A percentile compares a stretch with the other conserved stretches of the same genome.
phyloP scores from a whole-genome alignment of 2,888 invertebrate genomes.

The Ectemnius lituratus region DNA sequence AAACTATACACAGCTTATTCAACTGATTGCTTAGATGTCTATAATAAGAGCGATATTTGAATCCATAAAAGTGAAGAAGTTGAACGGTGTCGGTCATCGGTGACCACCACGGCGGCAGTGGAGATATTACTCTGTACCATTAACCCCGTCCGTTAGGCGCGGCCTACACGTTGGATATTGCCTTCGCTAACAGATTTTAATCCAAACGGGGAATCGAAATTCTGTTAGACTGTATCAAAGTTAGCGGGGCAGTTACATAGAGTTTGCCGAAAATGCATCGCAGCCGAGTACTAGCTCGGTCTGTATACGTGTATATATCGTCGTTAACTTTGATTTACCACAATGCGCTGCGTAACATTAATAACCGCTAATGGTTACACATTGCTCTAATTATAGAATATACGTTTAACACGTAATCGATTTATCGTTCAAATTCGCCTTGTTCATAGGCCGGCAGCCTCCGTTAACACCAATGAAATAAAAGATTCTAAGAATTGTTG shows the following conservation, averaged over 20 bases:
- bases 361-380: constrained; percentile 72
- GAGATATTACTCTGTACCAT: no score
- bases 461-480: constrained; percentile 22
- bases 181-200: constrained; percentile 57
- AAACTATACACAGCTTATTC: no score
- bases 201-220: constrained; percentile 57
- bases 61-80: no score
- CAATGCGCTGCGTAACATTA: constrained; percentile 70
- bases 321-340: constrained; percentile 71
- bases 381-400: constrained; percentile 66
- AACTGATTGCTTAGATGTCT: no score
- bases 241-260: constrained; percentile 63
- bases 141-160: no score
- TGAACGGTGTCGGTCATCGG: not conserved
- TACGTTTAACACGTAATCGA: constrained; percentile 58
- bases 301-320: no score
- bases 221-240: constrained; percentile 64
- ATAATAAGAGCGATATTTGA: no score
- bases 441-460: constrained; percentile 48
- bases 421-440: constrained; percentile 58
- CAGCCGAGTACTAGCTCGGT: constrained; percentile 62
- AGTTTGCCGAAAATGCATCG: constrained; percentile 67
- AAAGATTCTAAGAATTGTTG: no score
- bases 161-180: constrained; percentile 32
- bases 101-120: not conserved